Conservation (phyloP, 2,113 vertebrate genomes). For the Proteles cristata region DNA sequence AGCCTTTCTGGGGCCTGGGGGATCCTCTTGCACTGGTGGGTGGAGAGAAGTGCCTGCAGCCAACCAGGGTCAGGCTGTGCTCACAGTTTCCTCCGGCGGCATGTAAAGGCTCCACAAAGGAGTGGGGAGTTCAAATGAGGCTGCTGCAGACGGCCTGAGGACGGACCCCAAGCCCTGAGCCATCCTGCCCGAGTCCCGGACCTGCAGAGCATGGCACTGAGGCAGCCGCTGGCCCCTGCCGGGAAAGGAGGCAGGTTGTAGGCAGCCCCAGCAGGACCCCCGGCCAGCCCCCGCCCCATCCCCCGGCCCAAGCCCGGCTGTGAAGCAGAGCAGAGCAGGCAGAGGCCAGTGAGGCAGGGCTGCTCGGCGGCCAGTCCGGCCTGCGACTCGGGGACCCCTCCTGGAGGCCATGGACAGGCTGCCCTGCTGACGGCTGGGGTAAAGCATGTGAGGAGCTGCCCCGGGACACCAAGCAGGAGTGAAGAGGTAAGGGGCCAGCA, state of each 20-base stretch:
- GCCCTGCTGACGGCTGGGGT: slow-evolving; percentile 40
- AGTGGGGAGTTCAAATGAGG: slow-evolving; percentile 87
- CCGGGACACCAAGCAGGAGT: slow-evolving; percentile 57
- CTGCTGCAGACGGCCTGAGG: slow-evolving; percentile 84
- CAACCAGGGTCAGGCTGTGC: slow-evolving; percentile 86
- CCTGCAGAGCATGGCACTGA: slow-evolving; percentile 77
- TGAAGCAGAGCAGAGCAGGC: background rate
- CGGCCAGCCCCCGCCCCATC: background rate
- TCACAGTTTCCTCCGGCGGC: slow-evolving; percentile 85
- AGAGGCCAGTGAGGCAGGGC: slow-evolving; percentile 57
- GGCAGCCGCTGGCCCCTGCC: slow-evolving; percentile 50
- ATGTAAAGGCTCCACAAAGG: slow-evolving; percentile 88
- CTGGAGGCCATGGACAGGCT: slow-evolving; percentile 68
- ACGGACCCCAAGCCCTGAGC: slow-evolving; percentile 83
- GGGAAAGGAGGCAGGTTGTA: background rate
- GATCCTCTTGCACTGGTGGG: slow-evolving; percentile 88
- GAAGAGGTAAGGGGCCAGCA: slow-evolving; percentile 79
- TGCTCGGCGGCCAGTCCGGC: background rate
- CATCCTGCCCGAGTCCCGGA: slow-evolving; percentile 78
- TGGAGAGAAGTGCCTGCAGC: slow-evolving; percentile 85
- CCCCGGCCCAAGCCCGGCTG: background rate
- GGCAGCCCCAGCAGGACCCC: background rate
- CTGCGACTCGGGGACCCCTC: slow-evolving; percentile 35
- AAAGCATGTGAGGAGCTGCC: slow-evolving; percentile 80
- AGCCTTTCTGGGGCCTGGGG: slow-evolving; percentile 85